phyloP scores from a whole-genome alignment of 2,113 vertebrate genomes.

The Acrocephalus kingi region DNA sequence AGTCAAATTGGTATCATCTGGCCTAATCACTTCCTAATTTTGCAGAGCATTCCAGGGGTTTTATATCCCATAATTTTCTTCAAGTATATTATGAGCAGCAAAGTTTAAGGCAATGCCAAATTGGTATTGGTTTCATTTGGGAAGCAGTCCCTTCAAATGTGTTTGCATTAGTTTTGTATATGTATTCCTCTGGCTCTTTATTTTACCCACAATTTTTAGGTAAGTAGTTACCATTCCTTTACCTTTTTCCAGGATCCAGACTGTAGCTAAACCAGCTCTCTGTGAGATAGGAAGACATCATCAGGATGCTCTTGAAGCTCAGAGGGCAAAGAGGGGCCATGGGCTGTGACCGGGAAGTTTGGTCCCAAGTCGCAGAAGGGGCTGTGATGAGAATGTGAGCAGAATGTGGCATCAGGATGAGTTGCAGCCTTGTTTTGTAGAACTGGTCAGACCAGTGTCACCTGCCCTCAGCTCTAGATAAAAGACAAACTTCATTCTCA shows the following conservation, averaged over 20 bases:
- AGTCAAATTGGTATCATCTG: constrained; percentile 49
- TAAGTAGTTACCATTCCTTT: background rate
- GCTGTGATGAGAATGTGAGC: rapidly evolving
- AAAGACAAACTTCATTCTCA: background rate
- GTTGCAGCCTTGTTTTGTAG: background rate
- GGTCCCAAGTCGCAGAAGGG: background rate
- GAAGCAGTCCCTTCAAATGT: background rate
- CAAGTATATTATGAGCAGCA: constrained; percentile 12
- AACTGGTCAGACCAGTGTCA: background rate
- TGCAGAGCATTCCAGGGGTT: constrained; percentile 29
- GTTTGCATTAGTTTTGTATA: background rate
- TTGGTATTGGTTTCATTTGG: background rate
- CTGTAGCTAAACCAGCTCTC: background rate
- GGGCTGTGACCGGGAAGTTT: rapidly evolving
- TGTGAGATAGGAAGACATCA: rapidly evolving
- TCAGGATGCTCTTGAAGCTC: background rate
- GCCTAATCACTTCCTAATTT: constrained; percentile 53
- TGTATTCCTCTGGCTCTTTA: background rate
- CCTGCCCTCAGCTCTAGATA: background rate
- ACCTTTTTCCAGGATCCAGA: background rate
- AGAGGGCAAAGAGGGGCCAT: background rate
- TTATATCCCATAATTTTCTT: constrained; percentile 43
- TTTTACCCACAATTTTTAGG: background rate
- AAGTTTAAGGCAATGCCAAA: background rate
- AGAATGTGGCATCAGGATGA: background rate